Evolutionary conservation across 1,140 invertebrate genomes (phyloP), one percentile per base, ranked within the genome.

Genomic region (Potamilus streckersoni): DNA sequence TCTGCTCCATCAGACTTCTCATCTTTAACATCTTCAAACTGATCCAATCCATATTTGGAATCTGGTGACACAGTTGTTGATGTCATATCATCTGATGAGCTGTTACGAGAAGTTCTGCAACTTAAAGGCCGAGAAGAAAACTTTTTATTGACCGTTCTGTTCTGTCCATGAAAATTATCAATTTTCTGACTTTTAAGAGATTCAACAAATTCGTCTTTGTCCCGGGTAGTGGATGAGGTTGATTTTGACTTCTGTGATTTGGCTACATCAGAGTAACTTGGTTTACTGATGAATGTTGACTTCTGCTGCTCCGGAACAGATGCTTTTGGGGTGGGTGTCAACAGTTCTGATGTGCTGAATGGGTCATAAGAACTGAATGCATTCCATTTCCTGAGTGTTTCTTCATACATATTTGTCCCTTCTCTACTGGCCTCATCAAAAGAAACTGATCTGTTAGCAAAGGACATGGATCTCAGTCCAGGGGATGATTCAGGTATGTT

Each of bases 1-100:
- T 19, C 69, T 61, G 72, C 65, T 60, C 72, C 63, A 5, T 69
- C 70, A 61, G 13, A 27, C 58, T 72, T 77, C 23, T 68, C 73
- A 57, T 55, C 66, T 49, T 17, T 56, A 61, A 72, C 61, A 67
- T 76, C 74, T 20, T 70, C 74, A 69, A 77, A 77, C 56, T 77
- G 70, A 77, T 77, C 75, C 20, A 77, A 56, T 31, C 75, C 75
- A 77, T 77, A 77, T 58, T 77, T 77, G 13, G 75, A 77, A 71
- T 77, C 70, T 60, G 75, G 75, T n/a, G 75, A 77, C 8, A 77
- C 70, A 27, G 74, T 64, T 57, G 75, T 63, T 62, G 64, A 31
- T 49, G 61, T 57, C 69, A 77, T 68, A 20, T 77, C 75, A 68
- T 68, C 75, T 66, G 75, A 71, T 14, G 72, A 65, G 38, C 75